Evolutionary conservation across 2,797 vertebrate species (phyloP).

Genomic region (Gouania willdenowi): DNA sequence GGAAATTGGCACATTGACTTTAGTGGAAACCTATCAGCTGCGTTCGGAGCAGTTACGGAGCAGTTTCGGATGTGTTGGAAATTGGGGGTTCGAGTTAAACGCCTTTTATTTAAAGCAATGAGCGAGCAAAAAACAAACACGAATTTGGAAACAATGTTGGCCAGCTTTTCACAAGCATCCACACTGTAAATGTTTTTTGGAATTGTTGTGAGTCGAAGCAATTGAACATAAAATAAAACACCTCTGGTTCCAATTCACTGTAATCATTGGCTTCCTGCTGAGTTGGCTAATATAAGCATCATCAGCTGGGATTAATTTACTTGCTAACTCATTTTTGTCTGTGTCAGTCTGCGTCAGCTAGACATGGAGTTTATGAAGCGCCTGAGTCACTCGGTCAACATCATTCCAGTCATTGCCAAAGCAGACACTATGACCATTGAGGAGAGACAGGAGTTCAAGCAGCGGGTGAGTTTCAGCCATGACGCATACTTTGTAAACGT

Average conservation of each 20-base stretch:
- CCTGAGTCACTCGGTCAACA: conserved; percentile 94
- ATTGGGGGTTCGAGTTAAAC: too few species aligned
- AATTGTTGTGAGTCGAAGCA: conserved; percentile 5
- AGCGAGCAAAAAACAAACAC: conserved; percentile 18
- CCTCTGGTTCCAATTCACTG: neutral
- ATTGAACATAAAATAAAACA: conserved; percentile 12
- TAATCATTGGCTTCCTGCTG: neutral
- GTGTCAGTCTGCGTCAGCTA: conserved; percentile 79
- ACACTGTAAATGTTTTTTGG: conserved; percentile 10
- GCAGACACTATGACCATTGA: conserved; percentile 94
- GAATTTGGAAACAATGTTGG: conserved; percentile 19
- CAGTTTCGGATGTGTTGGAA: too few species aligned
- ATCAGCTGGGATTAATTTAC: too few species aligned
- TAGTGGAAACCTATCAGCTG: too few species aligned
- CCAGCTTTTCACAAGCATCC: conserved; percentile 11
- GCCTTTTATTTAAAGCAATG: too few species aligned
- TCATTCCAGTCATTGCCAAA: conserved; percentile 94
- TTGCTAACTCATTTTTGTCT: neutral
- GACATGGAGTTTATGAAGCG: conserved; percentile 97
- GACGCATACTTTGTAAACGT: too few species aligned
- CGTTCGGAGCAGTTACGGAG: too few species aligned
- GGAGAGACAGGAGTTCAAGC: conserved; percentile 80
- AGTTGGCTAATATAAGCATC: too few species aligned
- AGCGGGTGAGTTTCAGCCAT: conserved; percentile 73
- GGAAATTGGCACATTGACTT: too few species aligned